Base-by-base conservation (phyloP, 1,140 invertebrate species). In the Latrodectus geometricus region DNA sequence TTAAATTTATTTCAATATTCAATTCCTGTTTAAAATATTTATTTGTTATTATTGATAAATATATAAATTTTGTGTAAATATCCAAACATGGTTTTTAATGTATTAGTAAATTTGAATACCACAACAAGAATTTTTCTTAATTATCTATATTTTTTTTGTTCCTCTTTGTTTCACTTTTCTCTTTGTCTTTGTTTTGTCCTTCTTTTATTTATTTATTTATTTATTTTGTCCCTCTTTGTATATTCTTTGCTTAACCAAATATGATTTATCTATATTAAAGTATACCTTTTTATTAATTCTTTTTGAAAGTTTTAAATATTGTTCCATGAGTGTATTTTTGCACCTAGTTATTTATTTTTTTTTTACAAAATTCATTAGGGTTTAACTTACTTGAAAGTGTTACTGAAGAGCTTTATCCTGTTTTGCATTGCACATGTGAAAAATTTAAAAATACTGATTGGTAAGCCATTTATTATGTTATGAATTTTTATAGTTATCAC, bases 401-500 rank as follows among this genome's bases (percentile, higher is more conserved):
- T 11, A 72, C 96, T 91, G 96, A 96, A 90, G 96, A 98, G 92
- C 95, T 96, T 0, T 94, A 97, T 87, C 95, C 96, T 0, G 95
- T 98, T 76, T 94, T 97, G 90, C 95, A 97, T 88, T 97, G 96
- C 90, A 94, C 97, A 70, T 96, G 95, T 90, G 95, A 96, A 88
- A 95, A 96, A 89, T 91, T 98, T 12, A 94, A 95, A 81, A 95
- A 96, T 91, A 94, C 94, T 20, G 95, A 95, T 91, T 92, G 93
- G 95, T 96, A 92, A 92, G 92, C 91, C 49, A 56, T 48, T 20
- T 66, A 11, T 12, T 68, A n/a, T 48, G 12, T 80, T 61, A 70
- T 70, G 11, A 70, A 5, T 35, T 35, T 35, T 35, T 35, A 35
- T 35, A 35, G 35, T 35, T 35, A 35, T 35, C 35, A 3, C 35